phyloP scores from a whole-genome alignment of 2,113 vertebrate species.

The Reinhardtius hippoglossoides region DNA sequence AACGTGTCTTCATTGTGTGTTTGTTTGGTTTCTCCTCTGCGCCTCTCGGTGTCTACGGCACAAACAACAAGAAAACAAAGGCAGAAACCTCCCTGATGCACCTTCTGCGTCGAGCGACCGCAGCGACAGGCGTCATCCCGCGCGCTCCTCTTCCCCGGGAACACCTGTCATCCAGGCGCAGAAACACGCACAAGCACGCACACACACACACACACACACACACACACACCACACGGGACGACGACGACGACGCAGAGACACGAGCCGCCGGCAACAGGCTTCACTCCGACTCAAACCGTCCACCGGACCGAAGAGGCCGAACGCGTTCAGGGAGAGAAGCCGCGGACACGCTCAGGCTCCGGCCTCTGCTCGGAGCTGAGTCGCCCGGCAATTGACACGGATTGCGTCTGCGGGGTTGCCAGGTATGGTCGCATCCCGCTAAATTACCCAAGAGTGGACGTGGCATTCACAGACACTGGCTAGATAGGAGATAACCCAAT shows the following conservation, averaged over 20 bases:
- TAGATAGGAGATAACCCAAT: too few species aligned
- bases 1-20: slow-evolving; percentile 9
- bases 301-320: not conserved
- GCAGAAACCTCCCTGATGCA: slow-evolving; percentile 39
- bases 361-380: slow-evolving; percentile 65
- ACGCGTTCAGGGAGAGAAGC: slow-evolving; percentile 33
- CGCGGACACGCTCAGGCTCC: slow-evolving; percentile 49
- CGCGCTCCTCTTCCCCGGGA: slow-evolving; percentile 39
- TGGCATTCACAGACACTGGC: not conserved
- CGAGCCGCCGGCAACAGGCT: slow-evolving; percentile 2
- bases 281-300: slow-evolving; percentile 3
- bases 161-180: slow-evolving; percentile 65
- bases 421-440: slow-evolving; percentile 41
- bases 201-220: not conserved
- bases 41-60: not conserved
- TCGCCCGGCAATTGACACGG: slow-evolving; percentile 77
- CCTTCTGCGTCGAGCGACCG: slow-evolving; percentile 33
- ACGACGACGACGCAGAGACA: not conserved
- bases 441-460: slow-evolving; percentile 4
- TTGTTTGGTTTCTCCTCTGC: not conserved
- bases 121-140: slow-evolving; percentile 69
- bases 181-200: not conserved
- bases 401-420: slow-evolving; percentile 80
- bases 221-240: not conserved
- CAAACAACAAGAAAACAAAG: slow-evolving; percentile 51